Percentiles rank a stretch among this genome's conserved stretches.
phyloP scores from a whole-genome alignment of 2,888 invertebrate species.

The Bellardia pandia region DNA sequence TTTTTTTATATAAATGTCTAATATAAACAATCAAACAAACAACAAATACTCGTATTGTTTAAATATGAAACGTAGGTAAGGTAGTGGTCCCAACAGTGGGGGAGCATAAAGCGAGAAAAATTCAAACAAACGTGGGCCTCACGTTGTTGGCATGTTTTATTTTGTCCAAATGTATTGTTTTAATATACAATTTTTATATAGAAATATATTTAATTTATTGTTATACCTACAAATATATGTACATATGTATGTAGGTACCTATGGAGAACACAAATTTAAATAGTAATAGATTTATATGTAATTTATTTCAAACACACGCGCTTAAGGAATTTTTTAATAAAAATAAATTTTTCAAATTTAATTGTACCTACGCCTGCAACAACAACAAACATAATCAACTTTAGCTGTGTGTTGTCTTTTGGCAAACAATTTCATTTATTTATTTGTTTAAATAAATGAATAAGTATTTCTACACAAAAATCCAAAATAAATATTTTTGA shows the following conservation, averaged over 20 bases:
- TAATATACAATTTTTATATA: not conserved
- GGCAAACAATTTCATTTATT: not conserved
- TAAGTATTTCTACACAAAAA: not conserved
- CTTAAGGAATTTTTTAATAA: conserved; percentile 57
- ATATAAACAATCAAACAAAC: conserved; percentile 27
- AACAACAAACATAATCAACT: not conserved
- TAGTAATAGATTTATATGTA: conserved; percentile 44
- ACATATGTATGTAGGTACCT: not conserved
- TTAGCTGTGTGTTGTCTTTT: conserved; percentile 8
- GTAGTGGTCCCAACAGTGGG: not conserved
- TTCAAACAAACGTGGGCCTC: conserved; percentile 51
- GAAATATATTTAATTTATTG: conserved; percentile 11
- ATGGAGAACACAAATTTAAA: conserved; percentile 9
- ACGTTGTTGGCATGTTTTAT: conserved; percentile 32
- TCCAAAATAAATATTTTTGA: conserved; percentile 34
- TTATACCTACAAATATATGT: not conserved
- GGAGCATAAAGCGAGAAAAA: conserved; percentile 9
- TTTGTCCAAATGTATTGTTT: conserved; percentile 23
- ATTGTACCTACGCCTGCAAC: conserved; percentile 12
- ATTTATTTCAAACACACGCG: conserved; percentile 69
- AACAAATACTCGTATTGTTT: not conserved
- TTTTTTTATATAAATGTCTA: not conserved
- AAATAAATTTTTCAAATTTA: conserved; percentile 56
- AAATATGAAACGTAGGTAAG: not conserved
- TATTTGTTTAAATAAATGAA: conserved; percentile 14